These are phyloP conservation scores for Cardiocondyla obscurior DNA, from an alignment of 1,140 invertebrate species.

Conservation along the genomic window DNA sequence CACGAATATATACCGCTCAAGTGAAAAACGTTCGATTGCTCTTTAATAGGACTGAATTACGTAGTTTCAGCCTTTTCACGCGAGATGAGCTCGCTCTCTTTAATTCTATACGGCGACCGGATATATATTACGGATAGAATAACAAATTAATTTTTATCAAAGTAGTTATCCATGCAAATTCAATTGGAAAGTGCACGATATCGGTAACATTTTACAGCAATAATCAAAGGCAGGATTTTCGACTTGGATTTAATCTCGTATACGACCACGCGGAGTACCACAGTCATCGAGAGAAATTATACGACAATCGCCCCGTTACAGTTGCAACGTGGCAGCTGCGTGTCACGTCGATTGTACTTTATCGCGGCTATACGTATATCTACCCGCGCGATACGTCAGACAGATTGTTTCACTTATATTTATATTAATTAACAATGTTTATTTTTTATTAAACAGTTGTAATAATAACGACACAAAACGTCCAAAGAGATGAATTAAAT, in stretches of 20 bases:
- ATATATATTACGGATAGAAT: no score
- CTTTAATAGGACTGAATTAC: not conserved
- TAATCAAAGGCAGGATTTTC: not conserved
- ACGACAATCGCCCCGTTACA: slow-evolving; percentile 18
- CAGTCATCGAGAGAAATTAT: slow-evolving; percentile 33
- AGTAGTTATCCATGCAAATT: no score
- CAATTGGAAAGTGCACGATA: not conserved
- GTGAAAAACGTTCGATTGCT: not conserved
- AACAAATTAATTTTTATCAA: not conserved
- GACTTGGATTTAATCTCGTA: not conserved
- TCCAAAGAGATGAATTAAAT: not conserved
- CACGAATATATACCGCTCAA: not conserved
- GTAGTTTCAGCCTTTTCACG: not conserved
- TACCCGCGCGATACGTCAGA: slow-evolving; percentile 12
- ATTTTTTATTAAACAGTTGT: no score
- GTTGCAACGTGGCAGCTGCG: slow-evolving; percentile 54
- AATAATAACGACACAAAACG: not conserved
- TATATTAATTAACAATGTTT: not conserved
- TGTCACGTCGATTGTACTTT: slow-evolving; percentile 38
- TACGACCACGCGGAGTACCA: not conserved
- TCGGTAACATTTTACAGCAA: not conserved
- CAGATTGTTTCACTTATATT: not conserved
- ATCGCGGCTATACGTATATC: slow-evolving; percentile 16
- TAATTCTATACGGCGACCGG: not conserved
- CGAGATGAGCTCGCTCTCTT: not conserved